Evolutionary conservation across 2,888 invertebrate genomes (phyloP), one percentile per base, ranked within the genome.

Genomic region (Yponomeuta cagnagella): DNA sequence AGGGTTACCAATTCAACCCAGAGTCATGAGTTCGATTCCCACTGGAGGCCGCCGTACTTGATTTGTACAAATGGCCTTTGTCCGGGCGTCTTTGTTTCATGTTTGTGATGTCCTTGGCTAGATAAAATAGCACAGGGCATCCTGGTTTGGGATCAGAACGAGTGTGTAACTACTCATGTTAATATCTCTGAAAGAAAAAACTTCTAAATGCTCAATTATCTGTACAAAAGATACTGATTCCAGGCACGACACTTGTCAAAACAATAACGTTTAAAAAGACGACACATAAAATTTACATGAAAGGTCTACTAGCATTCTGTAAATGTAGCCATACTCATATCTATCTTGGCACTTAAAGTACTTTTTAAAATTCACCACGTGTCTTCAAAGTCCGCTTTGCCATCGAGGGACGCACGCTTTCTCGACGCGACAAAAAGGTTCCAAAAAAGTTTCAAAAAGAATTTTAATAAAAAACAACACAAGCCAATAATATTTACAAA

Each of bases 311-410:
- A 82, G 82, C 79, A 82, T 78, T 76, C 77, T 75, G 63, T 82
- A 81, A 65, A 85, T 84, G 82, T 82, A 85, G 83, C 79, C 82
- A 84, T 84, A 85, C 82, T 23, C 81, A 81, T 85, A 85, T 80
- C 81, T 82, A 80, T 77, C 83, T 84, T 80, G 78, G 78, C 77
- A 82, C 80, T 80, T 79, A 83, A 79, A 74, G 78, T 74, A 82
- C 84, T 83, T 85, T 85, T 91, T 90, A 86, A 89, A 90, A 91
- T 90, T 89, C 90, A 89, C 87, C 88, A 86, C 88, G 76, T 85
- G 87, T 86, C 77, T 76, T 76, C 75, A 77, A 82, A 83, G 79
- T 77, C 80, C 74, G 77, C 78, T 76, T 81, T 80, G 75, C 80
- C 84, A 80, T 82, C 80, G 81, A 84, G 79, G 80, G 84, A 87